A percentile compares a stretch with the other conserved stretches of the same genome.
Conservation (phyloP, 1,140 invertebrate species). For the Agraylea sexmaculata region DNA sequence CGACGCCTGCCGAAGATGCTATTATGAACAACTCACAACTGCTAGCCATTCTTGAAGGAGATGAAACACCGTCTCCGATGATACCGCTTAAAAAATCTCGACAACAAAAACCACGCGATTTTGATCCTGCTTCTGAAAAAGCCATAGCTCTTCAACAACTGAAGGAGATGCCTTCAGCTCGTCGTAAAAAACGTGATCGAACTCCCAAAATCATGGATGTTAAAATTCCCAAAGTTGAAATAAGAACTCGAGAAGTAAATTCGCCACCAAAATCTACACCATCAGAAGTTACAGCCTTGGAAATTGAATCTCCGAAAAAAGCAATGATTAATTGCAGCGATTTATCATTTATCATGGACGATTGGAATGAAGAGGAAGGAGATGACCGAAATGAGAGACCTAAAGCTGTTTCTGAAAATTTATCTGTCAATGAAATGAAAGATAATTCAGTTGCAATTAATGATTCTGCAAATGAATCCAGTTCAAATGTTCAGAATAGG, state of each 20-base stretch:
- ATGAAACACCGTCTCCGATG: neutral
- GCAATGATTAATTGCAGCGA: conserved; percentile 1
- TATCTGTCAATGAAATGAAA: too few relatives aligned
- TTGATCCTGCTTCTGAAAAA: conserved; percentile 12
- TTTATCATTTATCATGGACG: conserved; percentile 15
- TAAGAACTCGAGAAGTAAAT: too few relatives aligned
- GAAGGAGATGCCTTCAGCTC: conserved; percentile 11
- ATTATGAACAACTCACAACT: conserved; percentile 12
- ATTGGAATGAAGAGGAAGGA: conserved; percentile 17
- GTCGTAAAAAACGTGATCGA: conserved; percentile 3
- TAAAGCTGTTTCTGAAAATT: too few relatives aligned
- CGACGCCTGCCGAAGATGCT: too few relatives aligned
- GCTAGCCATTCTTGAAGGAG: conserved; percentile 17
- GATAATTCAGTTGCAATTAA: conserved; percentile 1
- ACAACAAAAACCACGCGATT: neutral
- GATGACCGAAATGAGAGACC: too few relatives aligned
- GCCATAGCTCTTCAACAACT: conserved; percentile 16
- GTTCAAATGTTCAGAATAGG: conserved; percentile 24
- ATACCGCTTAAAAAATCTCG: neutral
- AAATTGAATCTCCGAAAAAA: neutral
- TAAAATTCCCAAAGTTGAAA: conserved; percentile 11
- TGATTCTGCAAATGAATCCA: conserved; percentile 13
- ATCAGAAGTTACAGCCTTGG: neutral
- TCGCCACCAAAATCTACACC: neutral
- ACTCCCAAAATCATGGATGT: conserved; percentile 14